A percentile compares a stretch with the other conserved stretches of the same genome.
These are phyloP conservation scores for Drosophila monieri DNA, from an alignment of 2,888 invertebrate species.

Conservation along the genomic window DNA sequence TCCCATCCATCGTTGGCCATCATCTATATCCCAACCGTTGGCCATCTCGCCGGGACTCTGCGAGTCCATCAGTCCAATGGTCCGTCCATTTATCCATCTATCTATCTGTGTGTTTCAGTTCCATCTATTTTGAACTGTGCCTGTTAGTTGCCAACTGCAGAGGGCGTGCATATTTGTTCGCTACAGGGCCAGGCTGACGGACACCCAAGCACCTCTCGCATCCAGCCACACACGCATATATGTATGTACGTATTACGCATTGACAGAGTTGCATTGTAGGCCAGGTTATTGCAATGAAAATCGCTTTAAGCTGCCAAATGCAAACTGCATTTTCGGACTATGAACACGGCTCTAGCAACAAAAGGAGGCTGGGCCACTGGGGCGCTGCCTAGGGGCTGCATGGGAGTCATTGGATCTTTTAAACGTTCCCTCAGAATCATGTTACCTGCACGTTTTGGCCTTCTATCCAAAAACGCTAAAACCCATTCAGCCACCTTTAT, in stretches of 20 bases:
- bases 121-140: constrained; percentile 30
- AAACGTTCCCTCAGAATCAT: constrained; percentile 62
- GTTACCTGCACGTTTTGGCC: constrained; percentile 74
- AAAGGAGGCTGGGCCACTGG: background rate
- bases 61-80: constrained; percentile 6
- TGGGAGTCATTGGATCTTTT: constrained; percentile 32
- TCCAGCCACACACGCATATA: constrained; percentile 13
- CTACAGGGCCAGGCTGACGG: constrained; percentile 39
- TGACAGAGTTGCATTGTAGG: constrained; percentile 57
- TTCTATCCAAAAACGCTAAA: constrained; percentile 58
- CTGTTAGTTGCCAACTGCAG: constrained; percentile 69
- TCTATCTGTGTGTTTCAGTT: constrained; percentile 30
- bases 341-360: constrained; percentile 20
- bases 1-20: constrained; percentile 39
- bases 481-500: constrained; percentile 4
- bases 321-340: constrained; percentile 66
- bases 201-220: constrained; percentile 14
- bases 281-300: constrained; percentile 75
- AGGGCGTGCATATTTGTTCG: constrained; percentile 49
- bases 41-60: constrained; percentile 25
- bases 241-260: constrained; percentile 5
- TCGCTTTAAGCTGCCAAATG: constrained; percentile 74
- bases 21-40: constrained; percentile 30
- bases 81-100: constrained; percentile 19
- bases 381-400: background rate